phyloP scores from a whole-genome alignment of 2,113 vertebrate species.

The Chlorodrepanis virens region DNA sequence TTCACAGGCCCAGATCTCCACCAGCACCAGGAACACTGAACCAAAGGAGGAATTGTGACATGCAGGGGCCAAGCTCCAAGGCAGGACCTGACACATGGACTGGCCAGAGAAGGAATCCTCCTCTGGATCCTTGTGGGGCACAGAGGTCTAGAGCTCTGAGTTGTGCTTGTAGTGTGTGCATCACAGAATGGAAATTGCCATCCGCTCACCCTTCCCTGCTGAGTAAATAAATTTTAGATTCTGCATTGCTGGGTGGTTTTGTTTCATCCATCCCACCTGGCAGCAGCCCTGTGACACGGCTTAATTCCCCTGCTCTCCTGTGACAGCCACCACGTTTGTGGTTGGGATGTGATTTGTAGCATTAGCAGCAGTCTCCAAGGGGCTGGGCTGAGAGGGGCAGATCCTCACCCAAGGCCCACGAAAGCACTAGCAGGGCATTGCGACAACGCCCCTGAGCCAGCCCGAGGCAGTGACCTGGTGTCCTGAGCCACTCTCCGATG shows the following conservation, averaged over 20 bases:
- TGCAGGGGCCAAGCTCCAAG: background rate
- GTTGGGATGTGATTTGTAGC: background rate
- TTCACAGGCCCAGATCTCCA: background rate
- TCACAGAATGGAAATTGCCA: background rate
- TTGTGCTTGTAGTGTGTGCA: accelerated
- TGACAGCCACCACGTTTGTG: background rate
- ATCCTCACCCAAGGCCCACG: background rate
- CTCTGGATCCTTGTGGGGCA: background rate
- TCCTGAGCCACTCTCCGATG: background rate
- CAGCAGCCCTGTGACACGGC: background rate
- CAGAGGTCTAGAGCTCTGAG: background rate
- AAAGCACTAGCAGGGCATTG: background rate
- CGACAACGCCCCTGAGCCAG: background rate
- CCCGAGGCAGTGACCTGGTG: background rate
- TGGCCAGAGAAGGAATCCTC: background rate
- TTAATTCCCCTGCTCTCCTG: background rate
- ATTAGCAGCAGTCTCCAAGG: background rate
- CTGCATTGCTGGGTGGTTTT: accelerated
- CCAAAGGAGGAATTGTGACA: background rate
- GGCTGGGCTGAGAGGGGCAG: background rate
- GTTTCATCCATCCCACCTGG: background rate
- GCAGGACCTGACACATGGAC: accelerated
- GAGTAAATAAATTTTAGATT: background rate
- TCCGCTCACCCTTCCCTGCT: background rate
- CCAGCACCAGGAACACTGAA: background rate